These are phyloP conservation scores for Anolis apletophallus DNA, from an alignment of 2,797 vertebrate genomes.

Conservation along the genomic window DNA sequence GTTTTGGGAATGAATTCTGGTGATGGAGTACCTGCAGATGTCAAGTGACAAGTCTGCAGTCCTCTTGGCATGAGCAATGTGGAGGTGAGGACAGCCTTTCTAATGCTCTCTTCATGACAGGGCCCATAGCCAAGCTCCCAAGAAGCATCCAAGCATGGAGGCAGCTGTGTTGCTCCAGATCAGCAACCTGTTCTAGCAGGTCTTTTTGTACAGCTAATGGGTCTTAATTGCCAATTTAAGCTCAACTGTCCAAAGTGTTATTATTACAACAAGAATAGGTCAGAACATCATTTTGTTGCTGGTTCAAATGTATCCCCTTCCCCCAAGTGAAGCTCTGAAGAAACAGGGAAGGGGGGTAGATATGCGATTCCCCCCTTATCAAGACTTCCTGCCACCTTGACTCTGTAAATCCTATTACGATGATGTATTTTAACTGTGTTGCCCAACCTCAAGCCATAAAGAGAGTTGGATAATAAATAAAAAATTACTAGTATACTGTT, in stretches of 20 bases:
- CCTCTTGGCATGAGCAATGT: neutral
- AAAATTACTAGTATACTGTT: no score
- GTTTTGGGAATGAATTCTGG: neutral
- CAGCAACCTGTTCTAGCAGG: no score
- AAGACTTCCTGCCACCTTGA: neutral
- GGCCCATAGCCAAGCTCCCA: neutral
- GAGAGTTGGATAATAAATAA: no score
- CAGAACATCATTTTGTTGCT: neutral
- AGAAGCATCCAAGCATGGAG: neutral
- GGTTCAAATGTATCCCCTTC: neutral
- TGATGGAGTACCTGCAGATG: neutral
- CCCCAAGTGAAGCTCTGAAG: neutral
- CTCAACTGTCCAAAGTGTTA: no score
- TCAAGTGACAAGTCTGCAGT: neutral
- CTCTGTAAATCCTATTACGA: neutral
- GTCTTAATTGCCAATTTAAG: neutral
- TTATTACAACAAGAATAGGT: no score
- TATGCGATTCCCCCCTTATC: no score
- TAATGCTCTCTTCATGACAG: neutral
- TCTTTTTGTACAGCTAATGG: neutral
- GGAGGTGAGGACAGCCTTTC: neutral
- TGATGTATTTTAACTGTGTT: no score
- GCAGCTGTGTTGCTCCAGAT: no score
- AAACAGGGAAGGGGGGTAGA: no score
- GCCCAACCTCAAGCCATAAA: no score